Evolutionary conservation across 2,113 vertebrate species (phyloP).

Genomic region (Thinocorus orbignyianus): DNA sequence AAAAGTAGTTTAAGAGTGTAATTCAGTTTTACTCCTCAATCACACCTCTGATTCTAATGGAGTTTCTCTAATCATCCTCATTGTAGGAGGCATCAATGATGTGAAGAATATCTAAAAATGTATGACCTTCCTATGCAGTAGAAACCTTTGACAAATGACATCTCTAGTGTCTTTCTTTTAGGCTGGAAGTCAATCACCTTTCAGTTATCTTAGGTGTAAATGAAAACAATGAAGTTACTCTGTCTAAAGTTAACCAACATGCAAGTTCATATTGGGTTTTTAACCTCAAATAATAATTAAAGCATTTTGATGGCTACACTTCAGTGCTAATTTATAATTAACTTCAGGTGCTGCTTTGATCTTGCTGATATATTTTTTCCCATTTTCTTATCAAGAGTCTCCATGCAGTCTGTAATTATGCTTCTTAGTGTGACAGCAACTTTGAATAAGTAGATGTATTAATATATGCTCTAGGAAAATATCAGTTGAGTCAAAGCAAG

Average conservation of each 20-base stretch:
- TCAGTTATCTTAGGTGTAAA: neutral
- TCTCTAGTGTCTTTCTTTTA: neutral
- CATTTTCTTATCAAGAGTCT: conserved; percentile 56
- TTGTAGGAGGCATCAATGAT: neutral
- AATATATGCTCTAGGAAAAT: conserved; percentile 42
- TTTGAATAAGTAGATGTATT: conserved; percentile 12
- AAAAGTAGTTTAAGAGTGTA: neutral
- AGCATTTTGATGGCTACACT: conserved; percentile 4
- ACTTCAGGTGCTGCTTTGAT: conserved; percentile 65
- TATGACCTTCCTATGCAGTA: neutral
- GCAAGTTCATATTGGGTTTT: neutral
- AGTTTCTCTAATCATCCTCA: neutral
- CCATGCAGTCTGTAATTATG: conserved; percentile 47
- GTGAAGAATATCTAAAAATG: neutral
- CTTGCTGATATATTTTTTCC: conserved; percentile 6
- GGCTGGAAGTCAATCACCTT: neutral
- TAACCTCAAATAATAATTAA: conserved; percentile 28
- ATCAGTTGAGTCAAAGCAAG: neutral
- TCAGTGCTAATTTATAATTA: conserved; percentile 64
- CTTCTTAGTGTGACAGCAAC: conserved; percentile 10
- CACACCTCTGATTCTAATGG: neutral
- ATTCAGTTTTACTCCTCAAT: neutral
- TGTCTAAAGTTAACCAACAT: neutral
- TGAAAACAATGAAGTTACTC: neutral
- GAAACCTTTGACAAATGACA: neutral